Conservation (phyloP, 1,140 invertebrate species). For the Proales similis region DNA sequence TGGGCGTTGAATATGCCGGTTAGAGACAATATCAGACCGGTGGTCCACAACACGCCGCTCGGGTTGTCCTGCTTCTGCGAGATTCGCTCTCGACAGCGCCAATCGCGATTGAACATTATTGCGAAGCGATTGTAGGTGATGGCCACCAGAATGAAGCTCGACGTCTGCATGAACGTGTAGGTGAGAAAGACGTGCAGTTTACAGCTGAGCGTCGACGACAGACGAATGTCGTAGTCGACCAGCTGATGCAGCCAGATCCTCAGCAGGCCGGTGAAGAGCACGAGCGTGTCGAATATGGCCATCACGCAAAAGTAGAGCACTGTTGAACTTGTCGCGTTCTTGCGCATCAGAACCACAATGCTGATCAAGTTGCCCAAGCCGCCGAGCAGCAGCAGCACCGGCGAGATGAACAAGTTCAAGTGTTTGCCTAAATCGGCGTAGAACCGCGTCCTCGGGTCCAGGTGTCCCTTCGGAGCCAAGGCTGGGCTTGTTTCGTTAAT, state of each 20-base stretch:
- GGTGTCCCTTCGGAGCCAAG: no score
- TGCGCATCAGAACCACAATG: constrained; percentile 6
- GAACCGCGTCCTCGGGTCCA: not conserved
- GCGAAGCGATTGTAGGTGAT: constrained; percentile 27
- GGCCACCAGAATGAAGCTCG: constrained; percentile 26
- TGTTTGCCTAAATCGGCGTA: constrained; percentile 6
- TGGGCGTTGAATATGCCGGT: constrained; percentile 7
- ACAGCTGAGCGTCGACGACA: not conserved
- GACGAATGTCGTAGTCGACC: not conserved
- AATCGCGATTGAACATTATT: constrained; percentile 24
- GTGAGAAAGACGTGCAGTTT: constrained; percentile 36
- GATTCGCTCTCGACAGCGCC: constrained; percentile 1
- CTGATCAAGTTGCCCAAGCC: constrained; percentile 18
- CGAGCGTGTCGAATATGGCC: constrained; percentile 20
- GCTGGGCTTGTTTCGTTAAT: no score
- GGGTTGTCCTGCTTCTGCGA: not conserved
- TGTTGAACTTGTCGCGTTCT: constrained; percentile 3
- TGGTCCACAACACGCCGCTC: not conserved
- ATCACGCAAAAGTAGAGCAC: constrained; percentile 22
- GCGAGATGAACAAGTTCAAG: constrained; percentile 8
- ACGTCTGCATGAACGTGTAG: constrained; percentile 36
- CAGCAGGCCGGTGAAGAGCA: constrained; percentile 23
- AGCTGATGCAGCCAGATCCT: constrained; percentile 2
- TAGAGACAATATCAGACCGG: not conserved
- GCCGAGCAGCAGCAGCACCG: constrained; percentile 18